phyloP scores from a whole-genome alignment of 23 tunicate species.

The Styela clava region DNA sequence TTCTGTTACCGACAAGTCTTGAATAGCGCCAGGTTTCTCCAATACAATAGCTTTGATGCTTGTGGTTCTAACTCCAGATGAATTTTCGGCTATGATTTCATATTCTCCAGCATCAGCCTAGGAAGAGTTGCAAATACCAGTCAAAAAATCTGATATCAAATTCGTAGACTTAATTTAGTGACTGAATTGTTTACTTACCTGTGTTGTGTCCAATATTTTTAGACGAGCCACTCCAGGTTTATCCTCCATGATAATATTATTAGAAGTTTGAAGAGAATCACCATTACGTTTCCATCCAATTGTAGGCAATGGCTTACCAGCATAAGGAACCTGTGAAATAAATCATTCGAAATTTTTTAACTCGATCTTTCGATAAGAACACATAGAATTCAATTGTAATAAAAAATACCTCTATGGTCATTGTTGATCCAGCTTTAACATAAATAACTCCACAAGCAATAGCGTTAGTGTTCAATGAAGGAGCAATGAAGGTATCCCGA shows the following conservation, averaged over 20 bases:
- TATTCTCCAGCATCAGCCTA: constrained; percentile 73
- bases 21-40: constrained; percentile 79
- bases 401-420: constrained; percentile 18
- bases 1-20: constrained; percentile 38
- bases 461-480: constrained; percentile 46
- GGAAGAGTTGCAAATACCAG: neutral
- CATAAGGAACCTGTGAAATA: constrained; percentile 45
- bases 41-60: constrained; percentile 64
- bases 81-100: constrained; percentile 74
- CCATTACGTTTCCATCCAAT: constrained; percentile 55
- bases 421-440: constrained; percentile 51
- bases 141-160: neutral
- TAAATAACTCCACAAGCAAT: constrained; percentile 52
- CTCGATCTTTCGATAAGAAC: too few relatives aligned
- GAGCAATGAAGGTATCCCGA: constrained; percentile 67
- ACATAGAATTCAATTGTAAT: too few relatives aligned
- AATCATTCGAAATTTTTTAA: neutral
- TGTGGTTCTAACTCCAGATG: constrained; percentile 45
- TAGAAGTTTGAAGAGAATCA: constrained; percentile 24
- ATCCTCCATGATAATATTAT: constrained; percentile 32
- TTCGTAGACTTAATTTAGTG: too few relatives aligned
- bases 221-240: constrained; percentile 32
- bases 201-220: constrained; percentile 27
- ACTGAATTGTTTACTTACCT: too few relatives aligned
- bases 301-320: constrained; percentile 79